Evolutionary conservation across 2,113 vertebrate species (phyloP).

Genomic region (Eudyptes chrysolophus): DNA sequence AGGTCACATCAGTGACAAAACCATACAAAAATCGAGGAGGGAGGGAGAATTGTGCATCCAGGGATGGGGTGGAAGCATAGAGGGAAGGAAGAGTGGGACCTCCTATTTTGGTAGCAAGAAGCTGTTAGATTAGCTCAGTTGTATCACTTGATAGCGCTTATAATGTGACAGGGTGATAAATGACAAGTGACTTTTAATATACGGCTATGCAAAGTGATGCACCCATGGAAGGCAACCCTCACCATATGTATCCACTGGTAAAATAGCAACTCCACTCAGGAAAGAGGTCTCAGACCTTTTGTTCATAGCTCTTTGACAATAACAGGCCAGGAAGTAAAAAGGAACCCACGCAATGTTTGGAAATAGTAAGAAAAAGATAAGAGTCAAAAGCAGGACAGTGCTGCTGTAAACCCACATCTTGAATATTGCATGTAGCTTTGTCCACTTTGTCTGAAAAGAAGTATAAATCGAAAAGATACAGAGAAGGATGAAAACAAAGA

Average conservation of each 20-base stretch:
- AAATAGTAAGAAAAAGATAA: background rate
- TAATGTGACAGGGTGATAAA: background rate
- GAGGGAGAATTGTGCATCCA: background rate
- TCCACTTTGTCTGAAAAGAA: background rate
- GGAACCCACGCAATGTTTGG: fast-evolving
- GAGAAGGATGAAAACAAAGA: background rate
- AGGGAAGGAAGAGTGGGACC: background rate
- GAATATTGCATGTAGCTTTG: background rate
- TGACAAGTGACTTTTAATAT: background rate
- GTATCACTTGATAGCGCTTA: background rate
- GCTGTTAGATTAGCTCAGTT: background rate
- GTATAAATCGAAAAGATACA: background rate
- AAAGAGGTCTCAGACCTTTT: background rate
- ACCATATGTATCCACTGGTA: background rate
- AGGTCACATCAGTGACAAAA: background rate
- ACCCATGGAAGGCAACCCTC: background rate
- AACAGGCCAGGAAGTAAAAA: background rate
- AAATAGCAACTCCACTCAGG: background rate
- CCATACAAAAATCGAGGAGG: background rate
- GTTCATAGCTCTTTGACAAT: background rate
- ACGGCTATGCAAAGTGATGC: background rate
- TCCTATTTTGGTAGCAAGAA: background rate
- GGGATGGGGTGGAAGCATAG: background rate
- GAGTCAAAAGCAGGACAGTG: background rate
- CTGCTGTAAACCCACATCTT: background rate